These are phyloP conservation scores for Drosophila mayri DNA, from an alignment of 1,140 invertebrate species.

Conservation along the genomic window DNA sequence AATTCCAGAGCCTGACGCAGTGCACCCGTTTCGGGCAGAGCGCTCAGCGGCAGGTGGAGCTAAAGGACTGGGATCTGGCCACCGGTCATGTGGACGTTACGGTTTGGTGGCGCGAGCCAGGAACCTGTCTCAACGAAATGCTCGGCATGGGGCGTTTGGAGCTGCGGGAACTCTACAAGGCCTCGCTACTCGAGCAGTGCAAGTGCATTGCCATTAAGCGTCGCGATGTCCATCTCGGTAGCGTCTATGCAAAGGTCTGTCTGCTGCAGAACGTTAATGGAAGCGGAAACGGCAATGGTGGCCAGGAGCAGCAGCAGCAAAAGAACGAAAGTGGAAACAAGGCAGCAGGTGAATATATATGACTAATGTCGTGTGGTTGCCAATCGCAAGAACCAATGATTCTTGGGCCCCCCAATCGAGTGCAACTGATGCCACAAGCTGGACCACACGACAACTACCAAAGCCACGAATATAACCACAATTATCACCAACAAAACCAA, in stretches of 20 bases:
- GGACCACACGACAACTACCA: conserved; percentile 36
- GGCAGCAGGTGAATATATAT: conserved; percentile 78
- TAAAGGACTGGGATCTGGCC: conserved; percentile 27
- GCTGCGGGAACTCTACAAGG: conserved; percentile 69
- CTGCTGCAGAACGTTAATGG: conserved; percentile 40
- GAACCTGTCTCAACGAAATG: conserved; percentile 80
- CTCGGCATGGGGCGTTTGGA: conserved; percentile 74
- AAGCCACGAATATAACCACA: conserved; percentile 19
- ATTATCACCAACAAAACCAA: conserved; percentile 23
- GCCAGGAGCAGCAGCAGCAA: conserved; percentile 32
- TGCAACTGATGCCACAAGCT: conserved; percentile 31
- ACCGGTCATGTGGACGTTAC: conserved; percentile 69
- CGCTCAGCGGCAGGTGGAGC: conserved; percentile 61
- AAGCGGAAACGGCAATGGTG: conserved; percentile 19
- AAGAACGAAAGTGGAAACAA: conserved; percentile 55
- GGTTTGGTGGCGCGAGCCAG: conserved; percentile 82
- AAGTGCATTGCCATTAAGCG: conserved; percentile 73
- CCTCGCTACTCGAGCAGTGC: conserved; percentile 76
- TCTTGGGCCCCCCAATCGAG: conserved; percentile 41
- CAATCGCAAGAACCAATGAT: conserved; percentile 51
- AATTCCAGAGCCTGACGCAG: conserved; percentile 79
- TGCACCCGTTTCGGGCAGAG: conserved; percentile 80
- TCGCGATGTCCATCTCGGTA: conserved; percentile 69
- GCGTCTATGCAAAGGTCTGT: conserved; percentile 77
- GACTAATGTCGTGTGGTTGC: conserved; percentile 71